Conservation (phyloP, 2,797 vertebrate genomes). For the Xiphorhynchus erythropygius region DNA sequence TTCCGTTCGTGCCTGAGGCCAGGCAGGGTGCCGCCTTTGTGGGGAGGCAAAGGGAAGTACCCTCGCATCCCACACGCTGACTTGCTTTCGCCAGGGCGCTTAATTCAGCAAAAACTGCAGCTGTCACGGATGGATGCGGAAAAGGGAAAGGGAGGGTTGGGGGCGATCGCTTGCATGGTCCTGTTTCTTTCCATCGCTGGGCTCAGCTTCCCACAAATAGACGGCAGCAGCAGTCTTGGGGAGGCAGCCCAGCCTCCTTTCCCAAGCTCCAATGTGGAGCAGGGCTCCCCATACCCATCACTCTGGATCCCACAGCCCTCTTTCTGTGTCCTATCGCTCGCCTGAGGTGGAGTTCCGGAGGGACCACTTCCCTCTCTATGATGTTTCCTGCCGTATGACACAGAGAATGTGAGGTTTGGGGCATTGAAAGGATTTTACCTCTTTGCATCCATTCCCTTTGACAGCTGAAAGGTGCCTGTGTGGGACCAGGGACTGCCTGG, state of each 20-base stretch:
- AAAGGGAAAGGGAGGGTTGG: not conserved
- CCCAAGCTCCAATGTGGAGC: not conserved
- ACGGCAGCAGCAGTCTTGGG: fast-evolving
- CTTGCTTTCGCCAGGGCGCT: not conserved
- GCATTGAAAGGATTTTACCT: not conserved
- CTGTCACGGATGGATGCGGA: not conserved
- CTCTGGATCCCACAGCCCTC: not conserved
- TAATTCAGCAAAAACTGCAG: not conserved
- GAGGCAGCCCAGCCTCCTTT: not conserved
- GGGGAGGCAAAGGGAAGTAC: not conserved
- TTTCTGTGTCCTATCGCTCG: fast-evolving
- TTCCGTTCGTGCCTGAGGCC: not conserved
- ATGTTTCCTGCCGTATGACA: not conserved
- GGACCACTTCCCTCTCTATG: not conserved
- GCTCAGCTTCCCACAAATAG: not conserved
- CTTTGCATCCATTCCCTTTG: not conserved
- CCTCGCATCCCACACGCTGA: not conserved
- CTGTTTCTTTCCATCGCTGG: not conserved
- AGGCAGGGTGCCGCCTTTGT: not conserved
- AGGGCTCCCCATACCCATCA: not conserved
- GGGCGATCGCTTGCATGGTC: fast-evolving
- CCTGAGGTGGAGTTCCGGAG: fast-evolving
- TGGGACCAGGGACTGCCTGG: not conserved
- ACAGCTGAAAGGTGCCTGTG: not conserved
- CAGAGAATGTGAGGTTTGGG: not conserved